Base-by-base conservation (phyloP, 2,888 invertebrate genomes). In the Trichacis sp. region DNA sequence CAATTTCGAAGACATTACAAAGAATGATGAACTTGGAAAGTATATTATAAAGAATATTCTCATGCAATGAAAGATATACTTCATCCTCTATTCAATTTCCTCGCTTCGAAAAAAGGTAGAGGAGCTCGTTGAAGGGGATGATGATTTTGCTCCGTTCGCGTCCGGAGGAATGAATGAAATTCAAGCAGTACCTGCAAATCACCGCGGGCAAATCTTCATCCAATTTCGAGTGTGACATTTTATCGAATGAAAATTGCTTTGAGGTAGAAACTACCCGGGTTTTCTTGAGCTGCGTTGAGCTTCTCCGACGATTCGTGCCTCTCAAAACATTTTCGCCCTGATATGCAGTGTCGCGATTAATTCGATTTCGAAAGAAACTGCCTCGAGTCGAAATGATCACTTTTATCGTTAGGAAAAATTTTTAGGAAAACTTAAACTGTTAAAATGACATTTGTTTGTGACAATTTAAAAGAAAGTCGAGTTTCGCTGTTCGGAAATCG, bases 221-320 rank as follows among this genome's bases (percentile, higher is more conserved):
- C 63, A 58, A 63, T 63, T 63, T 58, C 58, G 20, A 63, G 53
- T 58, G 62, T 53, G 53, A 58, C 63, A 40, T 46, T 63, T 63
- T 63, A 58, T 58, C 63, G 63, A 58, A 58, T 54, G 49, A 54
- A 57, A 63, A 63, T 38, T 40, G 54, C 52, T 63, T 12, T 24
- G 40, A 40, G 53, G 46, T 45, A 57, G 49, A 49, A 50, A 50
- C 58, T 58, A 58, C 54, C 43, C 15, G 24, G 53, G 52, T 57
- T 53, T 53, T 20, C 33, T 33, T 49, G 42, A 17, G 24, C 14
- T 19, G 24, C 18, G 12, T 43, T 38, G 40, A 57, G 48, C 53
- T 45, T 63, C 53, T 56, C 52, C 52, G 47, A 18, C 46, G n/a
- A n/a, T n/a, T n/a, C n/a, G n/a, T n/a, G n/a, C 47, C 36, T 57